Evolutionary conservation across 2,888 invertebrate genomes (phyloP), one percentile per base, ranked within the genome.

Genomic region (Alcis repandata): DNA sequence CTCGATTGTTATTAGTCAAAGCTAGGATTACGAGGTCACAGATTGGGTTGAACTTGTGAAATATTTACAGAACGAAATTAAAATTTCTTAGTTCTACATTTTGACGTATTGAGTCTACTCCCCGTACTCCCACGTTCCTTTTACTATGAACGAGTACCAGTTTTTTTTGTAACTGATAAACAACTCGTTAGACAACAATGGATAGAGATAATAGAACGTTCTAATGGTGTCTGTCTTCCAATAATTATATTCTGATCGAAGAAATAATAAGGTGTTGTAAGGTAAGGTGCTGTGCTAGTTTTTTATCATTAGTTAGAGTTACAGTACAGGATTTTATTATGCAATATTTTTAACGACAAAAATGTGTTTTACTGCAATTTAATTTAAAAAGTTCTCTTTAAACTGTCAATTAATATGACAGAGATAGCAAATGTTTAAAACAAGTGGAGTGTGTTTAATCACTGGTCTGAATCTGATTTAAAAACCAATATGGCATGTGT

Each of bases 181-280:
- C 41, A 22, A 54, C 54, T 59, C 41, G 59, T 58, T 45, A 54
- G 53, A 59, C 58, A 59, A 59, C 63, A 64, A 59, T 63, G 52
- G 45, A 51, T 33, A 33, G 33, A 40, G 59, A 36, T 53, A 48
- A 58, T 52, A 40, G 13, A 40, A 15, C n/a, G 13, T 27, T 57
- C 19, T 33, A 33, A 45, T 27, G 13, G 19, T 17, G 62, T 13
- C 57, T 63, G 53, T 57, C 57, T 45, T 52, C 22, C 15, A 20
- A 56, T 32, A 51, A 51, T 62, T 62, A 56, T 36, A 38, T 49
- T 57, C 36, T 32, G 58, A 63, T 52, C 19, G 43, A 38, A 52
- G 49, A 51, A 49, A 57, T 32, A 10, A 48, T n/a, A n/a, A n/a
- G n/a, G n/a, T 13, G 33, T 7, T 15, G 13, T 17, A 19, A 17